Percentiles rank a stretch among this genome's conserved stretches.
These are phyloP conservation scores for Parascotia fuliginaria DNA, from an alignment of 2,888 invertebrate species.

Conservation along the genomic window DNA sequence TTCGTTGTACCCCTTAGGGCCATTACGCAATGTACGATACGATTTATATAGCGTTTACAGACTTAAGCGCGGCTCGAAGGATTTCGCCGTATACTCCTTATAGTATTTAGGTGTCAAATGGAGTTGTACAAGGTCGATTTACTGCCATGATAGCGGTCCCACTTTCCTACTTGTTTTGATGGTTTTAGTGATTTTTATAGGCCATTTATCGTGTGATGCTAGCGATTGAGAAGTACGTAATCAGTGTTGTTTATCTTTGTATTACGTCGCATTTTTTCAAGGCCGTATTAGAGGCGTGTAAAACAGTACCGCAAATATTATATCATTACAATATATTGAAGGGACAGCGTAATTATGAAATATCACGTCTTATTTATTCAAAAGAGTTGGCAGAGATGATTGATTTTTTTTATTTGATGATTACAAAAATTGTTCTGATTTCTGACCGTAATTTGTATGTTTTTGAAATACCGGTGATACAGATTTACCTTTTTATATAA, in stretches of 20 bases:
- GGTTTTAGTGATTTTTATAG: slow-evolving; percentile 44
- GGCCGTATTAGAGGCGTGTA: no score
- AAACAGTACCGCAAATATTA: no score
- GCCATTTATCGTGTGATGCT: slow-evolving; percentile 21
- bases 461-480: no score
- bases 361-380: no score
- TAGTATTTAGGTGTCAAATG: slow-evolving; percentile 75
- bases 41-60: slow-evolving; percentile 81
- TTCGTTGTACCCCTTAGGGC: slow-evolving; percentile 78
- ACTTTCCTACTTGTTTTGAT: slow-evolving; percentile 38
- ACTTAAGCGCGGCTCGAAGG: slow-evolving; percentile 64
- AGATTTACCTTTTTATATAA: no score
- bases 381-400: no score
- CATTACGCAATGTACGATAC: slow-evolving; percentile 77
- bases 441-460: no score
- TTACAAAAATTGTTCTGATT: no score
- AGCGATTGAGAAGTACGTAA: slow-evolving; percentile 17
- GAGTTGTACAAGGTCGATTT: slow-evolving; percentile 71
- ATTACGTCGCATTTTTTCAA: background rate
- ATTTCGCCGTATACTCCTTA: slow-evolving; percentile 63
- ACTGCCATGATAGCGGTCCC: slow-evolving; percentile 59
- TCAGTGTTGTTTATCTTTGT: slow-evolving; percentile 24
- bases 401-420: no score
- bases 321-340: no score
- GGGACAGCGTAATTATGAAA: no score